Conservation (phyloP, 2,888 invertebrate species). For the Coelinius sp. region DNA sequence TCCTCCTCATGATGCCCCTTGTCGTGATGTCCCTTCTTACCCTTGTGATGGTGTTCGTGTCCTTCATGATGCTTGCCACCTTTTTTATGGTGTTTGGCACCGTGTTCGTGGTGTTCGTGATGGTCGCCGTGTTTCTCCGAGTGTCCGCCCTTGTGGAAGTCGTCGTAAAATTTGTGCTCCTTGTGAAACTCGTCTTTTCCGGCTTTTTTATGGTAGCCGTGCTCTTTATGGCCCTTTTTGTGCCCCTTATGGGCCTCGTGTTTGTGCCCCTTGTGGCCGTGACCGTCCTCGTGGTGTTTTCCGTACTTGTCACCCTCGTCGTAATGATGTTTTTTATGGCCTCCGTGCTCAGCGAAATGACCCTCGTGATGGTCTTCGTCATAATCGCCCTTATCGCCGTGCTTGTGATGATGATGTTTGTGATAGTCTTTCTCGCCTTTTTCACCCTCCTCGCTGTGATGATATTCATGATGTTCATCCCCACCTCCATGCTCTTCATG, state of each 20-base stretch:
- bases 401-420: constrained; percentile 78
- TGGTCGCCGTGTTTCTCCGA: constrained; percentile 80
- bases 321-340: constrained; percentile 77
- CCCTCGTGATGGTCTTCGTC: constrained; percentile 75
- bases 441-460: constrained; percentile 80
- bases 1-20: constrained; percentile 79
- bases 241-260: constrained; percentile 87
- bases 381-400: constrained; percentile 75
- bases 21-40: constrained; percentile 78
- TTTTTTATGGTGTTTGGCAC: constrained; percentile 71
- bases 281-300: constrained; percentile 78
- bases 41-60: constrained; percentile 76
- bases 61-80: constrained; percentile 77
- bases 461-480: constrained; percentile 78
- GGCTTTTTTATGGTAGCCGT: constrained; percentile 87
- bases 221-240: constrained; percentile 87
- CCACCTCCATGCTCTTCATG: constrained; percentile 76
- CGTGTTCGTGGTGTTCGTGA: constrained; percentile 77
- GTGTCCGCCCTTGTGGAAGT: constrained; percentile 72
- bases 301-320: constrained; percentile 78
- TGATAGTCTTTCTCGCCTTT: constrained; percentile 87
- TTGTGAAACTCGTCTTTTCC: constrained; percentile 84
- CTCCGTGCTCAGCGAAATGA: constrained; percentile 77
- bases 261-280: constrained; percentile 85
- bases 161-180: constrained; percentile 75